Evolutionary conservation across 2,113 vertebrate genomes (phyloP).

Genomic region (Rhea americana): DNA sequence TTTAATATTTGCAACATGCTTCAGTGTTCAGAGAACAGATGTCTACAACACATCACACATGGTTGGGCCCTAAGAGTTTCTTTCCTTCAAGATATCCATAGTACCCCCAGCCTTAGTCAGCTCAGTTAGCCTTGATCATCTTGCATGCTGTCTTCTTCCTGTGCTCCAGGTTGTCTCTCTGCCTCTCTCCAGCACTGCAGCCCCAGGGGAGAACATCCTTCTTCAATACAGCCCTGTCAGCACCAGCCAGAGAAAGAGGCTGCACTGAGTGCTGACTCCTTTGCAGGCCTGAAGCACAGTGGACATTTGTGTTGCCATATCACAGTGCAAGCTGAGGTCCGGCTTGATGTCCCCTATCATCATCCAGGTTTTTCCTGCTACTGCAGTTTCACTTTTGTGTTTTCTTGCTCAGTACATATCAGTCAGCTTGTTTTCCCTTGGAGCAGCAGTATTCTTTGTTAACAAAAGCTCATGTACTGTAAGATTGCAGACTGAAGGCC

Average conservation of each 20-base stretch:
- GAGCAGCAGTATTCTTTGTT: background rate
- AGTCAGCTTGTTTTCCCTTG: background rate
- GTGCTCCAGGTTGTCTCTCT: background rate
- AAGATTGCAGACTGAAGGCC: background rate
- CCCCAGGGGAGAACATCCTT: background rate
- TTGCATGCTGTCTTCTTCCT: background rate
- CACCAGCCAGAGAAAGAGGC: background rate
- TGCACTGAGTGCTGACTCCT: background rate
- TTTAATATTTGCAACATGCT: background rate
- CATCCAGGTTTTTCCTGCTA: background rate
- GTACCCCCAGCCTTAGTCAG: background rate
- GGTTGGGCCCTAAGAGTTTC: background rate
- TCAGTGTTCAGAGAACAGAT: background rate
- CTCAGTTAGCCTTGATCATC: background rate
- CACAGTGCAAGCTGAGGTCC: background rate
- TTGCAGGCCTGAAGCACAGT: background rate
- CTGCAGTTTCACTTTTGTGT: background rate
- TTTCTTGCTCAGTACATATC: accelerated
- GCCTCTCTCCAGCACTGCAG: background rate
- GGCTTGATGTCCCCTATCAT: background rate
- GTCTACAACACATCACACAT: background rate
- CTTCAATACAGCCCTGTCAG: accelerated
- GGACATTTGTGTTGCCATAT: background rate
- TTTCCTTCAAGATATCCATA: background rate
- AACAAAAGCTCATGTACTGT: background rate